Base-by-base conservation (phyloP, 2,888 invertebrate species). In the Pseudoips prasinana region DNA sequence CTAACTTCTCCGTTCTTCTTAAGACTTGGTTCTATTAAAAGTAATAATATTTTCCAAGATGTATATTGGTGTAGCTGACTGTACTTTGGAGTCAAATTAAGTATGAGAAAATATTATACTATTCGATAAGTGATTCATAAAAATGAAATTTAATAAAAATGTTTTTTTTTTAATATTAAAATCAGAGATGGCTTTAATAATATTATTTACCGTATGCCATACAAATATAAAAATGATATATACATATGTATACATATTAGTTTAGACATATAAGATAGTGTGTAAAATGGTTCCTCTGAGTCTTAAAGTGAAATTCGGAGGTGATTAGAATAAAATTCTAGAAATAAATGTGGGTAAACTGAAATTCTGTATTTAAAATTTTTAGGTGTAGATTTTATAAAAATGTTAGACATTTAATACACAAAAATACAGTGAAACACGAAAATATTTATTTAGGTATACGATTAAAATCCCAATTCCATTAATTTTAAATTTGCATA, bases 241-340 rank as follows among this genome's bases (percentile, higher is more conserved):
- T 57, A 59, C 41, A 48, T 38, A 55, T 51, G 47, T 55, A 46
- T 50, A 53, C 28, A 27, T 39, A 50, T 33, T 24, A 58, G 47
- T 49, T 56, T 58, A 59, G 55, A 53, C 24, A 50, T 55, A 51
- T 47, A 34, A 45, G 48, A 45, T 49, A 53, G 58, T 57, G 50
- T 69, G 54, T 58, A 57, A 64, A 67, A 58, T 68, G 68, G 61
- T 62, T 62, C 57, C 52, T 49, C 46, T 25, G 45, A 58, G 55
- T 57, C 51, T 40, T 29, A 52, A 26, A 47, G 60, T 58, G 64
- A 64, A 68, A 70, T 67, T 67, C 60, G 57, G 51, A 53, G 49
- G 52, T 53, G 34, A 25, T 36, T 41, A 40, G 9, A 43, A 23
- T 37, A 42, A 39, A 39, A 37, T 45, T 24, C 19, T 25, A 37